Evolutionary conservation across 1,140 invertebrate genomes (phyloP).

Genomic region (Glomeris maerens): DNA sequence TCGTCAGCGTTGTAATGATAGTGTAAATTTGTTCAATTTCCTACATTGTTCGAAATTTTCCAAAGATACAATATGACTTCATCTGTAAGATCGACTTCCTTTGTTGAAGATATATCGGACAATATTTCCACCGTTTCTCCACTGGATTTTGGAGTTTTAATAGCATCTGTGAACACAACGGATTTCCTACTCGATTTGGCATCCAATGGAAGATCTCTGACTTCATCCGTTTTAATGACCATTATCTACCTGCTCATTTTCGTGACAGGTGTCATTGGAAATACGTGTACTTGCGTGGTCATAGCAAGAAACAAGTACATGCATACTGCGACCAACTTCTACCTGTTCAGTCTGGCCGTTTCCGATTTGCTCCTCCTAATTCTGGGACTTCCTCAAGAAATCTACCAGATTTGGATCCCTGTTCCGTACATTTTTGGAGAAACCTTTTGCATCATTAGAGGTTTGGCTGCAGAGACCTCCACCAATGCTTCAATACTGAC

Average conservation of each 20-base stretch:
- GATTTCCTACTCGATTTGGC: no score
- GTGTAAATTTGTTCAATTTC: no score
- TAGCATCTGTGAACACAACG: no score
- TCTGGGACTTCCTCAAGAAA: conserved; percentile 58
- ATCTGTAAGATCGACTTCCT: no score
- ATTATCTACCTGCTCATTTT: conserved; percentile 72
- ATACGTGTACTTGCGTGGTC: conserved; percentile 82
- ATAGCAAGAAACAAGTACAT: conserved; percentile 67
- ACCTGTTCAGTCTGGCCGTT: conserved; percentile 56
- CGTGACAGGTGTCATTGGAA: conserved; percentile 71
- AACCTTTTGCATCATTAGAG: conserved; percentile 66
- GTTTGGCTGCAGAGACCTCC: conserved; percentile 72
- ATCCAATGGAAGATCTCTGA: no score
- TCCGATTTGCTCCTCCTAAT: conserved; percentile 41
- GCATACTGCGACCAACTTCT: conserved; percentile 58
- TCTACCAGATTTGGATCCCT: conserved; percentile 71
- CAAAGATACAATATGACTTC: no score
- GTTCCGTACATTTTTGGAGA: conserved; percentile 79
- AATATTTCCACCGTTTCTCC: no score
- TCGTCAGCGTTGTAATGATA: no score
- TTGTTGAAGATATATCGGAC: no score
- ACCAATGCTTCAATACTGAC: conserved; percentile 86
- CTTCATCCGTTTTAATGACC: conserved; percentile 25
- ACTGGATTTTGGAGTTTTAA: no score
- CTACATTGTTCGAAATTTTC: no score